Conservation (phyloP, 2,113 vertebrate species). For the Ardeotis arabs region DNA sequence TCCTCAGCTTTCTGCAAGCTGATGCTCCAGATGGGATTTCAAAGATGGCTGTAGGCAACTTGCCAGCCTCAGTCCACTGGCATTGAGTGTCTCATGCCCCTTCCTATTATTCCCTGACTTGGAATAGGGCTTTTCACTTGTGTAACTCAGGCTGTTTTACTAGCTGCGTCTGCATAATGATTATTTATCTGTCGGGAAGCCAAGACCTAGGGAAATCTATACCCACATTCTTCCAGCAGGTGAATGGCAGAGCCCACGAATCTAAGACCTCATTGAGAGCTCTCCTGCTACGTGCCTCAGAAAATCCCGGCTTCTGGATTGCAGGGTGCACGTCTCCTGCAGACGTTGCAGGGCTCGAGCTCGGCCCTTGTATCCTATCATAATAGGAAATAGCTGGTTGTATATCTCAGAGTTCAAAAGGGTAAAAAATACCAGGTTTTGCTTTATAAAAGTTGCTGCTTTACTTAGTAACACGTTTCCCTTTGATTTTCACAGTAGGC, state of each 20-base stretch:
- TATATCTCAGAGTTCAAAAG: conserved; percentile 78
- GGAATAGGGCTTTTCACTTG: conserved; percentile 14
- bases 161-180: conserved; percentile 17
- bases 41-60: not conserved
- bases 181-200: conserved; percentile 15
- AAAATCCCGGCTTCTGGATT: not conserved
- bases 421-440: conserved; percentile 74
- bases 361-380: conserved; percentile 49
- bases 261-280: conserved; percentile 2
- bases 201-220: conserved; percentile 5
- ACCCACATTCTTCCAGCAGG: conserved; percentile 27
- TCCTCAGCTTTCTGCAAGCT: conserved; percentile 17
- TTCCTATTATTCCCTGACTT: not conserved
- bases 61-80: not conserved
- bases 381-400: conserved; percentile 77
- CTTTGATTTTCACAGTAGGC: conserved; percentile 87
- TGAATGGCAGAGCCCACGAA: conserved; percentile 12
- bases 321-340: not conserved
- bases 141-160: not conserved
- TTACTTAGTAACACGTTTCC: conserved; percentile 79
- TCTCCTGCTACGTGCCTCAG: not conserved
- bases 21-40: conserved; percentile 40
- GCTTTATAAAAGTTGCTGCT: conserved; percentile 75
- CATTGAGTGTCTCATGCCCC: not conserved
- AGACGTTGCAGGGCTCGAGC: not conserved